A percentile compares a stretch with the other conserved stretches of the same genome.
These are phyloP conservation scores for Masticophis lateralis DNA, from an alignment of 2,797 vertebrate genomes.

Conservation along the genomic window DNA sequence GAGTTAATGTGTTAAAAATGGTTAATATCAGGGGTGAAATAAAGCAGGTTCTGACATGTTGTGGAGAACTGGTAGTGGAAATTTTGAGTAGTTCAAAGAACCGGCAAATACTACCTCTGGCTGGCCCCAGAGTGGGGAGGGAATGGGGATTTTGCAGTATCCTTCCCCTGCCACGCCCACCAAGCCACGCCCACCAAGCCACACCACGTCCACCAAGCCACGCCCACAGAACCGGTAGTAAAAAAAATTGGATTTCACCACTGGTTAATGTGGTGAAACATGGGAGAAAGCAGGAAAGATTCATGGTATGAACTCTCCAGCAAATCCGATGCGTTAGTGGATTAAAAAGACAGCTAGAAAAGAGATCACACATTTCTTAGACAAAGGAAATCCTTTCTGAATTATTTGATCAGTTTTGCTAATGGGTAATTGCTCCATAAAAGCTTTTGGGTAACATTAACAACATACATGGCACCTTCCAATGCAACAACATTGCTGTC, in stretches of 20 bases:
- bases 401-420: not conserved
- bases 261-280: not conserved
- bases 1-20: not conserved
- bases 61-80: too few relatives aligned
- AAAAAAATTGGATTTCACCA: too few relatives aligned
- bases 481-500: not conserved
- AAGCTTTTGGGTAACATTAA: accelerated
- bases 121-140: too few relatives aligned
- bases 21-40: not conserved
- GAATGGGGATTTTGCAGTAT: too few relatives aligned
- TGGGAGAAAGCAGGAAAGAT: not conserved
- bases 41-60: too few relatives aligned
- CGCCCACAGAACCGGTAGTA: too few relatives aligned
- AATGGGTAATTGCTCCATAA: not conserved
- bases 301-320: not conserved
- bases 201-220: too few relatives aligned
- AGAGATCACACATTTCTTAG: not conserved
- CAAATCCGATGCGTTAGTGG: not conserved
- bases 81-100: too few relatives aligned
- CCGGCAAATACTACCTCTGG: too few relatives aligned
- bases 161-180: too few relatives aligned
- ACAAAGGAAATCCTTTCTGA: not conserved
- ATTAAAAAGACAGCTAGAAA: not conserved
- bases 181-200: too few relatives aligned
- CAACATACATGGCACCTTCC: not conserved